A percentile compares a stretch with the other conserved stretches of the same genome.
Conservation (phyloP, 1,140 invertebrate species). For the Platyscapa corneri region DNA sequence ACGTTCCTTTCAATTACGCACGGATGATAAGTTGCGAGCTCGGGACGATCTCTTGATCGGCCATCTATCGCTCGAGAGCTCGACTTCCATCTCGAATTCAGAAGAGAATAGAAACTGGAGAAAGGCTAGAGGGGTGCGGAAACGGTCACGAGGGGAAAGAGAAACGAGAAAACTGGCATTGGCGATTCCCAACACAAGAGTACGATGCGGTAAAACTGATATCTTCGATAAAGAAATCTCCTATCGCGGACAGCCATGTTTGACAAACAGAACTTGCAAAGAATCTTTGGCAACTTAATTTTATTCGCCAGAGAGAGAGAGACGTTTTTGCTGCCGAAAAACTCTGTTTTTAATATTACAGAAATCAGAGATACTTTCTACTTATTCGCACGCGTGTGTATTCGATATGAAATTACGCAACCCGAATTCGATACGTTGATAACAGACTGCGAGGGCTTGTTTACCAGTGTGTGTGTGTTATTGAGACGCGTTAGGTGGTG, state of each 20-base stretch:
- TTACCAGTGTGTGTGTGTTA: too few species aligned
- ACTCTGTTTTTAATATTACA: too few species aligned
- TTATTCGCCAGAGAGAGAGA: too few species aligned
- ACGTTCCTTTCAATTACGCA: conserved; percentile 22
- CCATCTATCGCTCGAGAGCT: conserved; percentile 17
- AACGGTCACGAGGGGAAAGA: not conserved
- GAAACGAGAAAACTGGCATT: not conserved
- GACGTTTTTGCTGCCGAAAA: too few species aligned
- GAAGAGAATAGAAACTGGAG: conserved; percentile 16
- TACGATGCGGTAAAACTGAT: conserved; percentile 4
- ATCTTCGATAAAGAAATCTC: not conserved
- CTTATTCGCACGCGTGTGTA: not conserved
- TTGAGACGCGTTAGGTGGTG: too few species aligned
- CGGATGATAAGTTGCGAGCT: not conserved
- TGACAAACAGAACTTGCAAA: not conserved
- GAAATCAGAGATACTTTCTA: too few species aligned
- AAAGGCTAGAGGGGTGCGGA: not conserved
- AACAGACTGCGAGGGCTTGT: too few species aligned
- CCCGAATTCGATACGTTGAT: too few species aligned
- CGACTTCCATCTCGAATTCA: too few species aligned
- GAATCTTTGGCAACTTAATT: too few species aligned
- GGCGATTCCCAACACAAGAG: not conserved
- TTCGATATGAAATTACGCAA: not conserved
- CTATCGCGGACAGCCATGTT: not conserved
- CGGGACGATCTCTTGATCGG: not conserved